Evolutionary conservation across 2,888 invertebrate genomes (phyloP), one percentile per base, ranked within the genome.

Genomic region (Catocala nupta): DNA sequence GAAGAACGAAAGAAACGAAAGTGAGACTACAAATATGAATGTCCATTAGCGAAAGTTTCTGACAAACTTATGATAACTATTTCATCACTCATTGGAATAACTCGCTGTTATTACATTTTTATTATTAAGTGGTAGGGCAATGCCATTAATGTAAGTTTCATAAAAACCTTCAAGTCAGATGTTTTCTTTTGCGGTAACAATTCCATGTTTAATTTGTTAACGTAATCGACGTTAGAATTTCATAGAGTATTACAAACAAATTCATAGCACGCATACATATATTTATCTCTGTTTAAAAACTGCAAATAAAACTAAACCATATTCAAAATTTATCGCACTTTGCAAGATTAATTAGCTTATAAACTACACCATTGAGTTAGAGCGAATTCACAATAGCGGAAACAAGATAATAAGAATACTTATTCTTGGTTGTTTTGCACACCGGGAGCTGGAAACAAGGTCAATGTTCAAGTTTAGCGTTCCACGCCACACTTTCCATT

Each of bases 401-500:
- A 77, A 78, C 69, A 59, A 60, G 50, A 49, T 58, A 78, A 66
- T 63, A 63, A 77, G 66, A 69, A 71, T 70, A 69, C 68, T 73
- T 65, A 48, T 65, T 63, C 59, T 61, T 70, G 54, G 68, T 70
- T 64, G 71, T 74, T 73, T 72, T 66, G 72, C 67, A 61, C 60
- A 64, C 71, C 66, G 69, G 67, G 65, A 63, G 64, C 63, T 70
- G 60, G 63, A 81, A 87, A 84, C 78, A 87, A 87, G 87, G 88
- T 84, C 86, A 87, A 82, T 77, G 83, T 73, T 82, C 78, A 84
- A 80, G 86, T 85, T 86, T 84, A 82, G 80, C 81, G 81, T 84
- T 87, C 82, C 81, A 81, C 77, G 78, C 76, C 81, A 71, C 80
- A 86, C 86, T 86, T 87, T 87, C 87, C 85, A 83, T 81, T 78